Evolutionary conservation across 2,797 vertebrate genomes (phyloP).

Genomic region (Xiphorhynchus erythropygius): DNA sequence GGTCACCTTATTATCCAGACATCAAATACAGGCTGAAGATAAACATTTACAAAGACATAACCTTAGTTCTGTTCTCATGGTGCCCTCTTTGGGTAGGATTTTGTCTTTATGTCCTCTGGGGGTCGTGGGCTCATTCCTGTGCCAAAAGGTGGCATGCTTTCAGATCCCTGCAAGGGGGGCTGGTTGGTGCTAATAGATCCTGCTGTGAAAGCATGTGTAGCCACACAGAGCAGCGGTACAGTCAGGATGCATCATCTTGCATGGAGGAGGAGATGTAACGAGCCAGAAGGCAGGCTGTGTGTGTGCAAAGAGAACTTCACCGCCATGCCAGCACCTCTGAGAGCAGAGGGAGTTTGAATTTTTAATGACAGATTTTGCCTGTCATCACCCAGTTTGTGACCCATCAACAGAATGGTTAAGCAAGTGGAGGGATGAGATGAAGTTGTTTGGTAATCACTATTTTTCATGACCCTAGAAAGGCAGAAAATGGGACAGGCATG

Average conservation of each 20-base stretch:
- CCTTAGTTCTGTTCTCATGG: not conserved
- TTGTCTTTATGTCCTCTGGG: not conserved
- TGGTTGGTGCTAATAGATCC: not conserved
- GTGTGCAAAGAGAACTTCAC: fast-evolving
- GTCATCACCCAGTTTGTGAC: not conserved
- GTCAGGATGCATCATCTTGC: not conserved
- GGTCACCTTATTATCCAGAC: not conserved
- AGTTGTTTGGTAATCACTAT: not conserved
- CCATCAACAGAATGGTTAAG: not conserved
- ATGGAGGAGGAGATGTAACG: not conserved
- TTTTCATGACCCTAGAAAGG: not conserved
- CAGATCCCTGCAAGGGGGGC: not conserved
- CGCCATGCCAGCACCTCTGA: not conserved
- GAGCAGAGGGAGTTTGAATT: not conserved
- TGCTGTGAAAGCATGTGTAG: not conserved
- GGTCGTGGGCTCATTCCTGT: not conserved
- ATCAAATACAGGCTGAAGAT: not conserved
- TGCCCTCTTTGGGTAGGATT: not conserved
- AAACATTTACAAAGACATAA: not conserved
- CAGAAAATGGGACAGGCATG: not conserved
- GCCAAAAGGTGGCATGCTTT: not conserved
- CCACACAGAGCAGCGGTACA: not conserved
- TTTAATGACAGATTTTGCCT: not conserved
- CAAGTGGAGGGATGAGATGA: not conserved
- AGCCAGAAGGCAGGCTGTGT: not conserved